A percentile compares a stretch with the other conserved stretches of the same genome.
Conservation (phyloP, 2,797 vertebrate genomes). For the Pygocentrus nattereri region DNA sequence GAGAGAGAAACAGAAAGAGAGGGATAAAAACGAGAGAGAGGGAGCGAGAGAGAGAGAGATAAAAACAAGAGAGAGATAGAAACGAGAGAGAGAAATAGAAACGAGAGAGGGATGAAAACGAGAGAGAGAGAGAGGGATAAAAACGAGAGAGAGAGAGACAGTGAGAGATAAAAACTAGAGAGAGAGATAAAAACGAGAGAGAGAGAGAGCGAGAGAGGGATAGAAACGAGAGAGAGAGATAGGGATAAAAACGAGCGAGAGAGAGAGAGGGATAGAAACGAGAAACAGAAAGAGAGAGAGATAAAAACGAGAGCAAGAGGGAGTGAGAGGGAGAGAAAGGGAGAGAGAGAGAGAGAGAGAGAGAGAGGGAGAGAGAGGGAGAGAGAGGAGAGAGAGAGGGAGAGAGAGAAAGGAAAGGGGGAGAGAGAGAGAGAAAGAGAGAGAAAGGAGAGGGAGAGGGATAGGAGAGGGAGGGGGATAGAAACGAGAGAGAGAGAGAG, state of each 20-base stretch:
- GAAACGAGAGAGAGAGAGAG: not conserved
- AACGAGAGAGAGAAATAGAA: too few relatives aligned
- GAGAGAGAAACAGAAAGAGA: not conserved
- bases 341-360: not conserved
- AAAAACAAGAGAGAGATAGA: too few relatives aligned
- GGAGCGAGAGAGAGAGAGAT: too few relatives aligned
- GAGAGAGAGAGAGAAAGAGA: not conserved
- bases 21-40: not conserved
- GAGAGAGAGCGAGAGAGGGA: too few relatives aligned
- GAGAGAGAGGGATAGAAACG: not conserved
- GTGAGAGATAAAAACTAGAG: too few relatives aligned
- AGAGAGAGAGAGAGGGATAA: not conserved
- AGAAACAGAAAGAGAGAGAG: too few relatives aligned
- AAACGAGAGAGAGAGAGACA: not conserved
- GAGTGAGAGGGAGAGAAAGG: not conserved
- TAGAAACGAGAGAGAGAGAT: too few relatives aligned
- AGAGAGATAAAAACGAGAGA: too few relatives aligned
- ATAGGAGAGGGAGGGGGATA: not conserved
- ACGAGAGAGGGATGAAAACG: too few relatives aligned
- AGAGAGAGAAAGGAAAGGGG: not conserved
- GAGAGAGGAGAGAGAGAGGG: too few relatives aligned
- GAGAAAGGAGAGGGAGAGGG: too few relatives aligned
- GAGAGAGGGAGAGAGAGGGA: not conserved
- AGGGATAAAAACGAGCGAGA: not conserved
- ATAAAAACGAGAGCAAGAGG: not conserved